Evolutionary conservation across 2,113 vertebrate genomes (phyloP), one percentile per base, ranked within the genome.

Genomic region (Tapirus terrestris): DNA sequence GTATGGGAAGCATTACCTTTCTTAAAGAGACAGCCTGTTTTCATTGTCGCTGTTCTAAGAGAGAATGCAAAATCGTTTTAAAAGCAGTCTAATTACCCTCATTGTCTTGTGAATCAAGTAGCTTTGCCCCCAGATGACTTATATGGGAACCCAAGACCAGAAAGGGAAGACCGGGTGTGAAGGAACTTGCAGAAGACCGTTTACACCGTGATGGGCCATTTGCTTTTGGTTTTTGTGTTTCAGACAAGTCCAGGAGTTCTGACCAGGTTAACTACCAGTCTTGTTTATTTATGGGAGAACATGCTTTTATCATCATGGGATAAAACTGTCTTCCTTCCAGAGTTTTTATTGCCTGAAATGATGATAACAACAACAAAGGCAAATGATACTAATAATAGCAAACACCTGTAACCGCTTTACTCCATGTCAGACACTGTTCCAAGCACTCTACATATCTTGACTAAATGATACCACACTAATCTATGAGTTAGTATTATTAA

Each of bases 121-220:
- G 58, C 53, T 95, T 91, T 96, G 76, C 88, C 72, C 88, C 65
- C 45, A 95, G 65, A 45, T 96, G 97, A 97, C 88, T 89, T 73
- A 13, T 23, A 23, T 73, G 82, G 67, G 63, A 96, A 89, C 25
- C 20, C 0, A 8, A 91, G 56, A 89, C 36, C 48, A 58, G 85
- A 80, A 95, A 67, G n/a, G 21, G 75, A 89, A 87, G 51, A 79
- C 43, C 33, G 58, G 82, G 72, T 86, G 21, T 39, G 76, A 76
- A 63, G 27, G 81, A 27, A 31, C 75, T 56, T 77, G 2, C 25
- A 33, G 87, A 89, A 92, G 80, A 53, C 51, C 36, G 11, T 65
- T 82, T 16, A 39, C n/a, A 29, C 39, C 23, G 23, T 43, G 20
- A 94, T 20, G 56, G 51, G 5, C 43, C 43, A 13, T 92, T 96